Percentiles rank a stretch among this genome's conserved stretches.
These are phyloP conservation scores for Numenius arquata DNA, from an alignment of 2,113 vertebrate species.

Conservation along the genomic window DNA sequence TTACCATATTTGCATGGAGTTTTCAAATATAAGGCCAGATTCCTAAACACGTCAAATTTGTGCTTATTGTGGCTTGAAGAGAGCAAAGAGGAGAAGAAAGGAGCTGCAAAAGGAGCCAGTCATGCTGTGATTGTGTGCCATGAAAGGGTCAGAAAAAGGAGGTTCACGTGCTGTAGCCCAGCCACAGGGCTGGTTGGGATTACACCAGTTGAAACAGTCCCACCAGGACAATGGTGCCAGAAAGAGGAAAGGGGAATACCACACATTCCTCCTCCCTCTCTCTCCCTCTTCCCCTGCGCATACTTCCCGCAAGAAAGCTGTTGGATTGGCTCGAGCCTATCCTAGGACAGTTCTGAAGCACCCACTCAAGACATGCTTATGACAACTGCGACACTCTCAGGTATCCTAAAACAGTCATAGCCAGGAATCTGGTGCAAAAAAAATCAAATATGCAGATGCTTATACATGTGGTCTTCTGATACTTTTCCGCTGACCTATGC, in stretches of 20 bases:
- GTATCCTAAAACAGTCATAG: not conserved
- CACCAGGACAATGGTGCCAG: not conserved
- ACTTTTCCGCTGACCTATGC: not conserved
- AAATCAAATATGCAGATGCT: constrained; percentile 7
- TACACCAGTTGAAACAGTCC: constrained; percentile 10
- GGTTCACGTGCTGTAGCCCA: not conserved
- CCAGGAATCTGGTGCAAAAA: not conserved
- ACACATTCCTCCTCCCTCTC: not conserved
- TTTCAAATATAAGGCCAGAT: constrained; percentile 30
- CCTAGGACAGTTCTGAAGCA: not conserved
- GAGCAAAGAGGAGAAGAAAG: not conserved
- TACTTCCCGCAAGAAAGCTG: not conserved
- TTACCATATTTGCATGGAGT: constrained; percentile 62
- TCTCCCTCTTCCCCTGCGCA: not conserved
- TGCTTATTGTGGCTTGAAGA: not conserved
- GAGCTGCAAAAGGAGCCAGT: not conserved
- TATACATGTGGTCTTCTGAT: not conserved
- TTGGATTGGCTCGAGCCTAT: not conserved
- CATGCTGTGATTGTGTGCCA: not conserved
- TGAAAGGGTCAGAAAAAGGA: not conserved
- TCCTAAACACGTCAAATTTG: not conserved
- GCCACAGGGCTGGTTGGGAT: not conserved
- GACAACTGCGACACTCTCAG: constrained; percentile 20
- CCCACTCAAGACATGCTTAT: not conserved
- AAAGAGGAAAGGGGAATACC: not conserved